Base-by-base conservation (phyloP, 2,888 invertebrate species). In the Rhagonycha lutea region DNA sequence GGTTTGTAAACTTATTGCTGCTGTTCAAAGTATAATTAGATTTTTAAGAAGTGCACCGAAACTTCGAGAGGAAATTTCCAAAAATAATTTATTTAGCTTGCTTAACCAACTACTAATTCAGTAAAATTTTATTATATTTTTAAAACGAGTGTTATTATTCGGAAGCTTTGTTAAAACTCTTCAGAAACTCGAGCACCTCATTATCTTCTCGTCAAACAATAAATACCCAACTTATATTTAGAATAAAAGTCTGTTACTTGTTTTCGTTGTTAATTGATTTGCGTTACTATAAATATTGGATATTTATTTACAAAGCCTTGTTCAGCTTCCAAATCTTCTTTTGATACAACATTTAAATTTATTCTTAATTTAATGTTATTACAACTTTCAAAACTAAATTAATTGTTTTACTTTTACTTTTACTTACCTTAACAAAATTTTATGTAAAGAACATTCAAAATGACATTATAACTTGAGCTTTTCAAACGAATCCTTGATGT, bases 211-310 rank as follows among this genome's bases (percentile, higher is more conserved):
- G 18, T 24, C 68, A 72, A 72, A 60, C 24, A 14, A 18, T 24
- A 72, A 68, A 61, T 71, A 60, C 32, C 8, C 14, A 32, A 47
- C 62, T 23, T 65, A 76, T 67, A 69, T 73, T 29, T 70, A 68
- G 18, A 60, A 23, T n/a, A 23, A 24, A 26, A 62, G 61, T 14
- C 26, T 18, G 61, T 24, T 60, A 72, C 62, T 62, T 68, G 69
- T 29, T 73, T 73, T 72, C 14, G n/a, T 67, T 70, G 29, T 61
- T 76, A 76, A 76, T 76, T 73, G 72, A 76, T 76, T 73, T 73
- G 61, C 67, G 73, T 72, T 70, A 61, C 75, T 69, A 68, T 67
- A 76, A 76, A 73, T 73, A 70, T 60, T 61, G 68, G 1, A 24
- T 65, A 23, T 65, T 70, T 70, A 62, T 18, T 32, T 29, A 72